Evolutionary conservation across 2,888 invertebrate species (phyloP), one percentile per base, ranked within the genome.

Genomic region (Deilephila elpenor): DNA sequence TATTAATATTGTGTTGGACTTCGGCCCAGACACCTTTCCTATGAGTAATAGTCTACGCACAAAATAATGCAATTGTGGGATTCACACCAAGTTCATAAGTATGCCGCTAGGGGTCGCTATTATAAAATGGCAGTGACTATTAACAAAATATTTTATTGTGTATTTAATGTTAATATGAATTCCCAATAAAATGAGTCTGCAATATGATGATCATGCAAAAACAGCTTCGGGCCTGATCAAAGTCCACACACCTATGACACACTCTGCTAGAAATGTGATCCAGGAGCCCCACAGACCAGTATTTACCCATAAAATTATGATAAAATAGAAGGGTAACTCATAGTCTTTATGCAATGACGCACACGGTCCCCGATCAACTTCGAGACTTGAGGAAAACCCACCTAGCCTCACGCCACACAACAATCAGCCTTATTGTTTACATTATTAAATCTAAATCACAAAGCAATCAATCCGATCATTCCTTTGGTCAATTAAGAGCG

Each of bases 351-450:
- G 77, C 78, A 81, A 79, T 91, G 91, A 91, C 91, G 91, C 89
- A 90, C 74, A 78, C 82, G 75, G 79, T 87, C 89, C 89, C 83
- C 74, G 89, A 79, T 90, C 84, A 89, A 91, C 89, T 91, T 92
- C 88, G 74, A 74, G 34, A 56, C 64, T 81, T 77, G 81, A 87
- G 91, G 86, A 91, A 92, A 92, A 91, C 88, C 90, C 86, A 83
- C 59, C 72, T 51, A 7, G 5, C 67, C 51, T 17, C 17, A 17
- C n/a, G 20, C 44, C 75, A 78, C 76, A 71, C 71, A 67, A 79
- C 78, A 81, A 78, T 74, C 72, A 71, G 78, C 86, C 82, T 79
- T 84, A 84, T 79, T 34, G 0, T 8, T 61, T 25, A 74, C 20
- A 11, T 0, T 34, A 70, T 81, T 87, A 76, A 78, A 78, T 79